Conservation (phyloP, 2,113 vertebrate genomes). For the Hassar affinis region DNA sequence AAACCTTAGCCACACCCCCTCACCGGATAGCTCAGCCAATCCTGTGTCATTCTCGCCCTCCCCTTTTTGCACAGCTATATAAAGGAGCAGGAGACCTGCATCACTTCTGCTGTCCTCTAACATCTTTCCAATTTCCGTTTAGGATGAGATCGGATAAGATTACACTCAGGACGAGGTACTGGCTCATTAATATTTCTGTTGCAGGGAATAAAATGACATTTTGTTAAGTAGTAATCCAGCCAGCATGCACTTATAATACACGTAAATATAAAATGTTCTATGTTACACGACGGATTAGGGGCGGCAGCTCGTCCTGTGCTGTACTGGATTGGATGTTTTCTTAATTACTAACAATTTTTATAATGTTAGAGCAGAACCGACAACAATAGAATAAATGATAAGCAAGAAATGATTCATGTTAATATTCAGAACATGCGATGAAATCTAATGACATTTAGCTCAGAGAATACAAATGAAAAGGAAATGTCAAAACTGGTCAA, state of each 20-base stretch:
- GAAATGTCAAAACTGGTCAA: not conserved
- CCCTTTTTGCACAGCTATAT: not conserved
- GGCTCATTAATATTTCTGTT: not conserved
- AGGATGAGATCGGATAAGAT: not conserved
- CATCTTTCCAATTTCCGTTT: constrained; percentile 22
- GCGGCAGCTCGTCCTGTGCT: not conserved
- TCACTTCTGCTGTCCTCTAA: constrained; percentile 49
- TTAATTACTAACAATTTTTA: too few species aligned
- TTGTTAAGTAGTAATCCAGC: not conserved
- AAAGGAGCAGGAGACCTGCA: constrained; percentile 48
- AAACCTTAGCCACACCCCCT: not conserved
- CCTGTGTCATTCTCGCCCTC: not conserved
- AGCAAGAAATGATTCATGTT: not conserved
- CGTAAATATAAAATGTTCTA: too few species aligned
- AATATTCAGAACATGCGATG: not conserved
- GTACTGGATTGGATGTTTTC: not conserved
- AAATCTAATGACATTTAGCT: not conserved
- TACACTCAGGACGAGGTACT: not conserved
- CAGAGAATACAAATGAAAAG: not conserved
- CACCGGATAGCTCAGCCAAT: constrained; percentile 6
- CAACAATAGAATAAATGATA: not conserved
- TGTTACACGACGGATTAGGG: too few species aligned
- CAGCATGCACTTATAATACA: not conserved
- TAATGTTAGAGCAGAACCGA: too few species aligned
- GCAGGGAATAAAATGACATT: not conserved